phyloP scores from a whole-genome alignment of 2,797 vertebrate genomes.

The Rhabdophis nuchalis region DNA sequence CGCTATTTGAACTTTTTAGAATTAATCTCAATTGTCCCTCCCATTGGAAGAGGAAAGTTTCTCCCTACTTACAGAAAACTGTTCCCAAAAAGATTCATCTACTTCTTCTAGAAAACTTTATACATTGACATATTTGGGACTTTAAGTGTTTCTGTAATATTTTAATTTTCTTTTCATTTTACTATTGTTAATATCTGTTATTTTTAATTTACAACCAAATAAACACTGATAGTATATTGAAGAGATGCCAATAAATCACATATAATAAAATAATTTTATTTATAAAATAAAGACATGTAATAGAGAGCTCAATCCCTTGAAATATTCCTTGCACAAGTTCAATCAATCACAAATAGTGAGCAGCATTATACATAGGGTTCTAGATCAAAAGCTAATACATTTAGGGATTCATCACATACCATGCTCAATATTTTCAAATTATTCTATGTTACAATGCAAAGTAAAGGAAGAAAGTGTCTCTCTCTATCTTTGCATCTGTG shows the following conservation, averaged over 20 bases:
- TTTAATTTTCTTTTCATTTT: not conserved
- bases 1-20: not conserved
- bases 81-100: not conserved
- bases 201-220: not conserved
- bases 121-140: not conserved
- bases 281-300: not conserved
- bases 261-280: not conserved
- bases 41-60: not conserved
- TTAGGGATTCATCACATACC: not conserved
- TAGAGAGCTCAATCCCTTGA: not conserved
- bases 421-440: not conserved
- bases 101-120: not conserved
- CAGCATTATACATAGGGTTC: not conserved
- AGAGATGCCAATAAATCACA: not conserved
- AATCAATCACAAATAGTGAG: not conserved
- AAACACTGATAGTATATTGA: not conserved
- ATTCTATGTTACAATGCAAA: not conserved
- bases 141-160: not conserved
- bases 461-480: not conserved
- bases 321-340: not conserved
- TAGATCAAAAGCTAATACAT: constrained; percentile 1
- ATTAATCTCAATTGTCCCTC: not conserved
- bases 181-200: not conserved
- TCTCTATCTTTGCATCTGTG: not conserved
- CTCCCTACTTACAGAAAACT: not conserved